These are phyloP conservation scores for Dasypogon diadema DNA, from an alignment of 2,888 invertebrate genomes.

Conservation along the genomic window DNA sequence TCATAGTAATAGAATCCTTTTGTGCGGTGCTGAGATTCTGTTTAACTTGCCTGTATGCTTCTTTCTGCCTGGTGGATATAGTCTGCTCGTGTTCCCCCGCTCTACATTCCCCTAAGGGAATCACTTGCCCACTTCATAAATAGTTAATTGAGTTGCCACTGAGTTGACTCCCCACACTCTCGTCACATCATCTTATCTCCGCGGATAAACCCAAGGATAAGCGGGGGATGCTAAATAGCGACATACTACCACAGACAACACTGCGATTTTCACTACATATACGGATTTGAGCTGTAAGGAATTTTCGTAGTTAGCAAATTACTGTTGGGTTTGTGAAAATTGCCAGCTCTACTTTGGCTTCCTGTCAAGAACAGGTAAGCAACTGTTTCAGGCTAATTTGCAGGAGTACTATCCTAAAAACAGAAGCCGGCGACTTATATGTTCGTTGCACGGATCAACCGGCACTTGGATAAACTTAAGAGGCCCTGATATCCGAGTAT, in stretches of 20 bases:
- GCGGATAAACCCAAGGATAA: constrained; percentile 9
- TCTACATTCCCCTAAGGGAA: background rate
- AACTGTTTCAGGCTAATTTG: background rate
- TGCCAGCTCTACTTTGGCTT: background rate
- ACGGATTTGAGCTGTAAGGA: background rate
- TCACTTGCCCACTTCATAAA: constrained; percentile 36
- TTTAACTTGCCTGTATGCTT: background rate
- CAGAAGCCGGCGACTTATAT: too few relatives aligned
- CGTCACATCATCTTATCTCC: constrained; percentile 24
- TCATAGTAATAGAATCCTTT: constrained; percentile 22
- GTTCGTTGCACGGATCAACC: too few relatives aligned
- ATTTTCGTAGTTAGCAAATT: background rate
- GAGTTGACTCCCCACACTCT: background rate
- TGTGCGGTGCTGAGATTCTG: constrained; percentile 8
- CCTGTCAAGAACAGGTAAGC: background rate
- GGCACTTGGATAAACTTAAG: too few relatives aligned
- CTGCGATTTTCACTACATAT: background rate
- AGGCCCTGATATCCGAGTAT: too few relatives aligned
- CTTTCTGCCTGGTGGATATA: background rate
- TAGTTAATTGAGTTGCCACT: constrained; percentile 42
- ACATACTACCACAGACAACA: too few relatives aligned
- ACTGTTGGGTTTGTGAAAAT: background rate
- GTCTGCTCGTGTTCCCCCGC: background rate
- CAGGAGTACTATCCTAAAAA: background rate
- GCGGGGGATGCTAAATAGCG: background rate